These are phyloP conservation scores for Mormyrops attenuatus DNA, from an alignment of 2,797 vertebrate genomes.

Conservation along the genomic window DNA sequence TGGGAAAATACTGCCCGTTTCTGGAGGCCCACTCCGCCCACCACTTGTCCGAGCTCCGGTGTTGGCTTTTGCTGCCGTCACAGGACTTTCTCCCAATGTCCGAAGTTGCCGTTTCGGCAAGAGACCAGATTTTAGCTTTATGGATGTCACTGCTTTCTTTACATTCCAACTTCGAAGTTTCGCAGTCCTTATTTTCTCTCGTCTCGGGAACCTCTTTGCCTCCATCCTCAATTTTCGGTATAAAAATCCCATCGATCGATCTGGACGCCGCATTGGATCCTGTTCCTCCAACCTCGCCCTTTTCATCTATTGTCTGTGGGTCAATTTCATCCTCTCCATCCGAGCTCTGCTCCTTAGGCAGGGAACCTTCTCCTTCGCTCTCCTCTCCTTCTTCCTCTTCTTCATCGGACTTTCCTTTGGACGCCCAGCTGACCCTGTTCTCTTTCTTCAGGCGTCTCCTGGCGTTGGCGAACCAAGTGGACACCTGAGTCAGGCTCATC, in stretches of 20 bases:
- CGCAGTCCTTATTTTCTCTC: conserved; percentile 32
- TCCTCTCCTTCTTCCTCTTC: conserved; percentile 61
- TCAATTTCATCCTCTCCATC: conserved; percentile 49
- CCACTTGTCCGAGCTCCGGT: conserved; percentile 41
- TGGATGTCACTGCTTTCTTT: conserved; percentile 57
- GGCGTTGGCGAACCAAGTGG: conserved; percentile 76
- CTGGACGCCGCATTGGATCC: conserved; percentile 28
- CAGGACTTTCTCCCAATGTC: conserved; percentile 48
- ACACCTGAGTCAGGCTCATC: conserved; percentile 76
- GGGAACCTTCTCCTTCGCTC: conserved; percentile 50
- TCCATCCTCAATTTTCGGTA: conserved; percentile 23
- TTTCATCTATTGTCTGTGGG: conserved; percentile 31
- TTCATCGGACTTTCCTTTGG: conserved; percentile 65
- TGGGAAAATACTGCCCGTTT: conserved; percentile 51
- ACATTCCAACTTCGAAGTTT: conserved; percentile 41
- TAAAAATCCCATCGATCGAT: conserved; percentile 40
- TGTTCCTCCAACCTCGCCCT: conserved; percentile 26
- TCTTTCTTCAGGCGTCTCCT: conserved; percentile 72
- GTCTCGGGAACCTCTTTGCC: conserved; percentile 19
- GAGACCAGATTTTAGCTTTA: conserved; percentile 94
- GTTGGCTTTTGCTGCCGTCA: conserved; percentile 27
- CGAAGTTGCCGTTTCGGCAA: conserved; percentile 87
- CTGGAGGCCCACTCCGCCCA: conserved; percentile 66
- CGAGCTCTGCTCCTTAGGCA: conserved; percentile 44
- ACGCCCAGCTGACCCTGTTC: conserved; percentile 71